Conservation (phyloP, 2,113 vertebrate genomes). For the Fulmarus glacialis region DNA sequence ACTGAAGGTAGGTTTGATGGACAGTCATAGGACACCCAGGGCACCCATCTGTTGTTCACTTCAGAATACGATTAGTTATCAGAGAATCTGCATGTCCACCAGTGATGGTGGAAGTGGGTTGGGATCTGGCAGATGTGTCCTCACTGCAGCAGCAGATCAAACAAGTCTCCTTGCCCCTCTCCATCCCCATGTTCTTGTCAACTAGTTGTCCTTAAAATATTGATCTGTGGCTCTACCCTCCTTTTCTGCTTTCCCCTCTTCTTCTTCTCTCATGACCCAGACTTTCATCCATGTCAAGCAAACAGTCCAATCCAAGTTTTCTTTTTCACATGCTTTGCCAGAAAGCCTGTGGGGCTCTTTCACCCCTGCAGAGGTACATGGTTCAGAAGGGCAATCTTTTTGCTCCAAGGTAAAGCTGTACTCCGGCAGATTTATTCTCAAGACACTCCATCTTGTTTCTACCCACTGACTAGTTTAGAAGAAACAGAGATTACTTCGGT, state of each 20-base stretch:
- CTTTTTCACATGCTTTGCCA: background rate
- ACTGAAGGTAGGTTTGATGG: background rate
- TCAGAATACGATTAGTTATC: accelerated
- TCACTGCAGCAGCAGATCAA: background rate
- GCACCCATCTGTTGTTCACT: background rate
- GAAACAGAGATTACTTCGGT: background rate
- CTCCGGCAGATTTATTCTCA: background rate
- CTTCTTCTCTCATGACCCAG: background rate
- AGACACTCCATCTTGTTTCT: background rate
- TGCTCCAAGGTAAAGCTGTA: background rate
- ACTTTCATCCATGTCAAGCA: background rate
- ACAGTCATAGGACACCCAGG: background rate
- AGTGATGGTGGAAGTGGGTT: background rate
- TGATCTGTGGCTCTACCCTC: background rate
- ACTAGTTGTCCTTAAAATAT: background rate
- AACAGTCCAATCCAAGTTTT: background rate
- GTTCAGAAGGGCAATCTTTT: background rate
- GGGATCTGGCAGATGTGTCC: background rate
- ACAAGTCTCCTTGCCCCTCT: background rate
- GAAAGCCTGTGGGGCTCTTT: background rate
- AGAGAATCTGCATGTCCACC: background rate
- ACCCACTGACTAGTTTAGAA: background rate
- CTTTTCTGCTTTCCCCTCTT: background rate
- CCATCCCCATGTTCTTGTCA: background rate
- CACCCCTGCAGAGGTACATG: background rate